Base-by-base conservation (phyloP, 2,113 vertebrate genomes). In the Trematomus loennbergii region DNA sequence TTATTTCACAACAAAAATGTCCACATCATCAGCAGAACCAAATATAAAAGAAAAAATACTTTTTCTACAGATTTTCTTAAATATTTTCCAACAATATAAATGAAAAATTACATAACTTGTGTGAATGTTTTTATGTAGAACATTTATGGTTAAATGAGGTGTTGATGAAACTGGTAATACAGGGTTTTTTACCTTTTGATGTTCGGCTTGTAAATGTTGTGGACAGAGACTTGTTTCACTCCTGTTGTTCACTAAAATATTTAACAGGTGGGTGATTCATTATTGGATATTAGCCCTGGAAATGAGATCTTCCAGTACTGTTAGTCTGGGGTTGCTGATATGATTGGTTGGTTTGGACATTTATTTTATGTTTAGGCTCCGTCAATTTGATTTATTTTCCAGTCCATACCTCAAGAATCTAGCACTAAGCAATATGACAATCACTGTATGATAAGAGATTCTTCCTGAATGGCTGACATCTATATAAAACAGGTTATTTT, bases 401-500 rank as follows among this genome's bases (percentile, higher is more conserved):
- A 43, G 20, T 55, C 18, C 25, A 25, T 58, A 29, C 50, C 15
- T 29, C 16, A 75, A 50, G 12, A 50, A 45, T 36, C 46, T 22
- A 79, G 29, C 40, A 81, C 45, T 53, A 9, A 69, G 29, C 29
- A 48, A 55, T 25, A 53, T 43, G 59, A 81, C 74, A 85, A 57
- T 78, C 78, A 53, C 9, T 25, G 13, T 50, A 15, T 65, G 17
- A 55, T 46, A 15, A 54, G 3, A 20, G 3, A 5, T 5, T 1
- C 29, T 50, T 63, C 5, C 16, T 52, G 25, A 13, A 43, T 33
- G 22, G 55, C 43, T 45, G 29, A 61, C 40, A 22, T 5, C 53
- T 22, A 15, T 43, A 53, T 25, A 29, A 58, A 64, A 65, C 1
- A 0, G n/a, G 18, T 13, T 67, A 22, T 75, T 61, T 72, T n/a